Percentiles rank a stretch among this genome's conserved stretches.
These are phyloP conservation scores for Lytechinus variegatus DNA, from an alignment of 35 echinoderm and acorn worm species.

Conservation along the genomic window DNA sequence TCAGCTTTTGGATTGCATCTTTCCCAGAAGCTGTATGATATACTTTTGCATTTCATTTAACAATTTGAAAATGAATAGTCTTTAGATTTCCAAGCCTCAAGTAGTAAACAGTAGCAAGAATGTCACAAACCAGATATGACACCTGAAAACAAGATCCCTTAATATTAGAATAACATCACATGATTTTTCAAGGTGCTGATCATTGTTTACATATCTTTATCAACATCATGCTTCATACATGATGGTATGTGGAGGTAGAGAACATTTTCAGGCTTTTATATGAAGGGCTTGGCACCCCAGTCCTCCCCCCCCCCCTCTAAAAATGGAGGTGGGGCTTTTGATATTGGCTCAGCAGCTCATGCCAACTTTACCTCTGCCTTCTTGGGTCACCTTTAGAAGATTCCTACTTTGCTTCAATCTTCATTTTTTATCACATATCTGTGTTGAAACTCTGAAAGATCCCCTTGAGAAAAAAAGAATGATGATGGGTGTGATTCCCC, in stretches of 20 bases:
- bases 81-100: no score
- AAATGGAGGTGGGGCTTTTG: background rate
- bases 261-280: background rate
- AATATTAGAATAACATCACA: background rate
- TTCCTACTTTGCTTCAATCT: background rate
- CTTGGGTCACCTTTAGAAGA: no score
- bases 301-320: background rate
- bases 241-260: background rate
- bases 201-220: background rate
- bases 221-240: background rate
- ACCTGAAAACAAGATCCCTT: background rate
- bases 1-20: no score
- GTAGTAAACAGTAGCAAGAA: background rate
- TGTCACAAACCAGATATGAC: background rate
- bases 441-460: background rate
- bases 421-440: background rate
- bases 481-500: background rate
- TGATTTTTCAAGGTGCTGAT: background rate
- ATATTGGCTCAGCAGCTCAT: no score
- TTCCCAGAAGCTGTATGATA: no score
- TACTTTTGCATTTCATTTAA: no score
- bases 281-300: background rate
- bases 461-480: background rate
- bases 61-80: no score
- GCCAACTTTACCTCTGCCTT: no score